These are phyloP conservation scores for Centropus bengalensis DNA, from an alignment of 2,113 vertebrate species.

Conservation along the genomic window DNA sequence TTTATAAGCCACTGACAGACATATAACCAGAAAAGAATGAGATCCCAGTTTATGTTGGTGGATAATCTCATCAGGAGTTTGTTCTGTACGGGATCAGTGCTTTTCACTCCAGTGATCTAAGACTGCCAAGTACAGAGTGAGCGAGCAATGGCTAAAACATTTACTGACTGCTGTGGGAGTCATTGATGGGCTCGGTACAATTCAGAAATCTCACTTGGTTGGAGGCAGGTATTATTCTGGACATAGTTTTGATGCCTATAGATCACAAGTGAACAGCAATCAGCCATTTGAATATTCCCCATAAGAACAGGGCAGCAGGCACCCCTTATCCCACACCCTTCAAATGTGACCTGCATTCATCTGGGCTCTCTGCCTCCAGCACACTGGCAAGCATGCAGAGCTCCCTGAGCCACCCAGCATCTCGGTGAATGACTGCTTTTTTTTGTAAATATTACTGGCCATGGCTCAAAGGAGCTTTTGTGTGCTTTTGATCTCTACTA, in stretches of 20 bases:
- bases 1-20: neutral
- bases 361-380: neutral
- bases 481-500: conserved; percentile 31
- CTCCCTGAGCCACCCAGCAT: neutral
- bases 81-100: neutral
- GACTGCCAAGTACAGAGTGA: neutral
- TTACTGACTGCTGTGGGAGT: neutral
- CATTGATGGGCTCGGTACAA: neutral
- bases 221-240: neutral
- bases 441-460: conserved; percentile 28
- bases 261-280: neutral
- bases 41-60: neutral
- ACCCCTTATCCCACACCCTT: neutral
- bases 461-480: conserved; percentile 45
- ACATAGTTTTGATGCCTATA: neutral
- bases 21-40: neutral
- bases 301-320: neutral
- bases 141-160: neutral
- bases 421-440: neutral
- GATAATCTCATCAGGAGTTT: neutral
- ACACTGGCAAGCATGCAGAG: neutral
- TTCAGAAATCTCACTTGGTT: neutral
- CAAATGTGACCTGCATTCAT: neutral
- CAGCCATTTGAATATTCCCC: neutral
- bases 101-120: neutral